These are phyloP conservation scores for Montipora cactus DNA, from an alignment of 64 coral and sea anemone genomes.

Conservation along the genomic window DNA sequence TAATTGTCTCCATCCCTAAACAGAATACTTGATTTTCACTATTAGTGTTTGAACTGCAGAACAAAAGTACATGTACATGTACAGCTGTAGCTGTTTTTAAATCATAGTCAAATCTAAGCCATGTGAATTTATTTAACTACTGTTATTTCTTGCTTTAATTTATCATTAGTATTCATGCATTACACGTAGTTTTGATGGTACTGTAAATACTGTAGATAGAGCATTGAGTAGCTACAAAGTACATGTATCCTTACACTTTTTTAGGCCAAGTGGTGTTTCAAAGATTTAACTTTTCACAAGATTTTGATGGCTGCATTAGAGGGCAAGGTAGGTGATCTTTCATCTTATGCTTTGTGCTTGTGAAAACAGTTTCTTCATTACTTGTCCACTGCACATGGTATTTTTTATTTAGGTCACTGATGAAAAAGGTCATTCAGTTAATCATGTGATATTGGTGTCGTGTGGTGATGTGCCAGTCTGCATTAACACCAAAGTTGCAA, in stretches of 20 bases:
- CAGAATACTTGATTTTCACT: too few relatives aligned
- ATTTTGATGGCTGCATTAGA: conserved; percentile 13
- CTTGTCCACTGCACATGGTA: background rate
- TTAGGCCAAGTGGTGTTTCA: conserved; percentile 41
- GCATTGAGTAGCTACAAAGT: too few relatives aligned
- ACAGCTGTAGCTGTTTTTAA: too few relatives aligned
- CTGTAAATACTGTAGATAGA: too few relatives aligned
- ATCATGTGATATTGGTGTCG: conserved; percentile 5
- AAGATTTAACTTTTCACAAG: conserved; percentile 18
- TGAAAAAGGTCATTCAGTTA: background rate
- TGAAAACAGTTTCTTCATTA: background rate
- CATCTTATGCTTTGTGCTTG: background rate
- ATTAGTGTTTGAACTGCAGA: too few relatives aligned
- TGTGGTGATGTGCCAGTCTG: conserved; percentile 6
- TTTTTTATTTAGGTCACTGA: conserved; percentile 15
- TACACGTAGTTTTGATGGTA: too few relatives aligned
- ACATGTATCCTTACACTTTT: background rate
- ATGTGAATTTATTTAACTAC: too few relatives aligned
- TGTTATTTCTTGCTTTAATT: too few relatives aligned
- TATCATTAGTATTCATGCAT: too few relatives aligned
- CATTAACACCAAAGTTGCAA: conserved; percentile 36
- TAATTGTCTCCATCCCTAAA: too few relatives aligned
- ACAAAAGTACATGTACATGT: too few relatives aligned
- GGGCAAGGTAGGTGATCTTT: background rate
- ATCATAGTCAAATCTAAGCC: too few relatives aligned